These are phyloP conservation scores for Drosophila meridionalis DNA, from an alignment of 2,888 invertebrate genomes.

Conservation along the genomic window DNA sequence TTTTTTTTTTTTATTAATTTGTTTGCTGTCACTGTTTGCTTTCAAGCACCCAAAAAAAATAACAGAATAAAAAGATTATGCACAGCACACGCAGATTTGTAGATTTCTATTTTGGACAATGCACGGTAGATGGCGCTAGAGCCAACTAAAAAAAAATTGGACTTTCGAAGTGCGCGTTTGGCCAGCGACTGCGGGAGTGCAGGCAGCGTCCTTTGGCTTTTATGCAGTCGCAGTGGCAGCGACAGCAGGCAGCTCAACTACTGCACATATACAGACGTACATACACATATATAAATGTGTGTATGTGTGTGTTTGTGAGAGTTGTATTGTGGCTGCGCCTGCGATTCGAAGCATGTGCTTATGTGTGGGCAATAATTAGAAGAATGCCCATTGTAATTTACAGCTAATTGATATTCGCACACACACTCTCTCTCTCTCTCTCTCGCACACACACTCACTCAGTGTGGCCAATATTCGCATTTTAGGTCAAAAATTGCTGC, in stretches of 20 bases:
- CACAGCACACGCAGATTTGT: constrained; percentile 8
- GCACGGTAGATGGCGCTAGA: constrained; percentile 19
- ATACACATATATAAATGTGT: constrained; percentile 6
- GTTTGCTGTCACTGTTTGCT: constrained; percentile 2
- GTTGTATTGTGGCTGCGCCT: constrained; percentile 52
- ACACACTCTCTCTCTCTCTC: neutral
- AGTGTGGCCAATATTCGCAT: neutral
- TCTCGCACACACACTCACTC: neutral
- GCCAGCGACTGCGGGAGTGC: constrained; percentile 74
- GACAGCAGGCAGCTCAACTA: constrained; percentile 37
- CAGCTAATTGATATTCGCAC: constrained; percentile 29
- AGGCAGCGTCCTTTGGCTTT: constrained; percentile 69
- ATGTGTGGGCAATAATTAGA: constrained; percentile 28
- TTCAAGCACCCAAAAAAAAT: constrained; percentile 2
- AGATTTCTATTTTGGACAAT: constrained; percentile 1
- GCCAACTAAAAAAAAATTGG: constrained; percentile 13
- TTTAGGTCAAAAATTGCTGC: neutral
- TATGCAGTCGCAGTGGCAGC: constrained; percentile 53
- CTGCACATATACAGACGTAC: constrained; percentile 24
- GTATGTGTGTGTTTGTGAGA: constrained; percentile 25
- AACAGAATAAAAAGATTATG: neutral
- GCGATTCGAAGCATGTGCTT: constrained; percentile 38
- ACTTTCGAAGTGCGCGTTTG: constrained; percentile 67
- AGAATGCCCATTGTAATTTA: constrained; percentile 17
- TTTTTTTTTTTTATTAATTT: neutral